Evolutionary conservation across 2,113 vertebrate species (phyloP).

Genomic region (Pedionomus torquatus): DNA sequence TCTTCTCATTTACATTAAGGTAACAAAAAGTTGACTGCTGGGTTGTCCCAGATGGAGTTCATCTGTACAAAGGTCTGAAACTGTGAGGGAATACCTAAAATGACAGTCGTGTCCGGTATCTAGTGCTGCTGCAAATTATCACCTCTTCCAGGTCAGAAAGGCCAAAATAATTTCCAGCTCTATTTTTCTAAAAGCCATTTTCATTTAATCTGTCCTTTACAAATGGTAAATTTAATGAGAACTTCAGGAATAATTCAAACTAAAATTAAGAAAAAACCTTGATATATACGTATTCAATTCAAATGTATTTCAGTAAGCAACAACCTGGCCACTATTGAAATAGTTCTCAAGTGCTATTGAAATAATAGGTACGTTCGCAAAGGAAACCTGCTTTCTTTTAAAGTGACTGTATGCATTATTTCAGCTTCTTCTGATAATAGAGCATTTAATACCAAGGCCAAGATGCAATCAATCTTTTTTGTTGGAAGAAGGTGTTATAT

Average conservation of each 20-base stretch:
- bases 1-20: constrained; percentile 8
- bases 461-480: constrained; percentile 66
- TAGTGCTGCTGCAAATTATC: constrained; percentile 56
- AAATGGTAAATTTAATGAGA: constrained; percentile 75
- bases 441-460: constrained; percentile 54
- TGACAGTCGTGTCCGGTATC: constrained; percentile 7
- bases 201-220: constrained; percentile 69
- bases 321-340: constrained; percentile 62
- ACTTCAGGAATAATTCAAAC: constrained; percentile 64
- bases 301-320: constrained; percentile 69
- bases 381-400: constrained; percentile 64
- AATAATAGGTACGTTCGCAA: constrained; percentile 63
- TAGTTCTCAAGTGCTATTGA: constrained; percentile 61
- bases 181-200: constrained; percentile 73
- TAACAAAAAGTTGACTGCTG: constrained; percentile 29
- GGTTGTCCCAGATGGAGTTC: not conserved
- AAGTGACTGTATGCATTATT: constrained; percentile 66
- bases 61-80: constrained; percentile 23
- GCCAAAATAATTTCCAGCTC: constrained; percentile 71
- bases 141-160: constrained; percentile 59
- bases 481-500: constrained; percentile 21
- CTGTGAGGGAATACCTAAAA: constrained; percentile 44
- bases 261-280: constrained; percentile 57
- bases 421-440: constrained; percentile 66
- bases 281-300: constrained; percentile 59